Evolutionary conservation across 2,888 invertebrate genomes (phyloP), one percentile per base, ranked within the genome.

Genomic region (Drosophila anomalata): DNA sequence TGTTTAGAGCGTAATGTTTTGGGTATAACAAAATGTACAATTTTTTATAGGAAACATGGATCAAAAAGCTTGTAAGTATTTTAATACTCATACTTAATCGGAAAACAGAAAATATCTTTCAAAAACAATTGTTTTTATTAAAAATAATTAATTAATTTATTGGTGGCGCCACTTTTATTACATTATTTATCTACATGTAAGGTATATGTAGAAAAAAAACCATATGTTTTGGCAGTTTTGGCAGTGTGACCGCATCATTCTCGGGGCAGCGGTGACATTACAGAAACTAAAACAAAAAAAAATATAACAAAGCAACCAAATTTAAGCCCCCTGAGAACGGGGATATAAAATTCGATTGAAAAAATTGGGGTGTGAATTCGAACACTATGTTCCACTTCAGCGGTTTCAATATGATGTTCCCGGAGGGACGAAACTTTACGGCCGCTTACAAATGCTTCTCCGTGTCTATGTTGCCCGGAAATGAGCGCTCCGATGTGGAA

Each of bases 391-490:
- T 90, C 93, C 95, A 96, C 94, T 97, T 97, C 91, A 95, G 96
- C 44, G 91, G 91, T 56, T 97, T 97, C 92, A 96, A 96, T 91
- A 94, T 95, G 93, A 95, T 97, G 94, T 97, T 97, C 90, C 96
- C 96, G 79, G 97, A 97, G 84, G 94, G 95, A 42, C 94, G 97
- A 68, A 95, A 95, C 24, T 97, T 97, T 90, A 96, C 95, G 87
- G 95, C 95, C 84, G 95, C 96, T 47, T 99, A 98, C 91, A 94
- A 95, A 92, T 98, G 97, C 91, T 98, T 95, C 92, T 98, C 98
- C 0, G 97, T 98, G 1, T 97, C 97, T 9, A 98, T 99, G 98
- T 92, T 98, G 56, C 97, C 98, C 44, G 98, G 97, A 54, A 97
- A 97, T 90, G 98, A 98, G 89, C 94, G 98, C 60, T 96, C 96